Percentiles rank a stretch among this genome's conserved stretches.
These are phyloP conservation scores for Anarrhichthys ocellatus DNA, from an alignment of 2,113 vertebrate genomes.

Conservation along the genomic window DNA sequence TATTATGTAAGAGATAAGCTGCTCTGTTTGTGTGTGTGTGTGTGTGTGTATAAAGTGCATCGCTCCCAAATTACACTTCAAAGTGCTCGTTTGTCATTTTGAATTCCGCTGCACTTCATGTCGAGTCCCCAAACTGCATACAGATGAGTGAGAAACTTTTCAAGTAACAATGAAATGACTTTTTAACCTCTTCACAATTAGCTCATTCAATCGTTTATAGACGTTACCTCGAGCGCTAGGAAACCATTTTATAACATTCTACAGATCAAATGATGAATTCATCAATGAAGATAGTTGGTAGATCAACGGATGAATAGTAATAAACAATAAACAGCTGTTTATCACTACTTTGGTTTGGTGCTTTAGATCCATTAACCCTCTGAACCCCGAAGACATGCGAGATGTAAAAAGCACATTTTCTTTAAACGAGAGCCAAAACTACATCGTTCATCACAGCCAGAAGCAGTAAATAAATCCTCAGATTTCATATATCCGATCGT, in stretches of 20 bases:
- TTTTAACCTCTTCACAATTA: not conserved
- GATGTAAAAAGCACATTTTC: too few species aligned
- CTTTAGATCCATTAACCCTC: not conserved
- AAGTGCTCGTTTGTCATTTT: constrained; percentile 33
- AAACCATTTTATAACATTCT: not conserved
- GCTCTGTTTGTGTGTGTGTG: constrained; percentile 13
- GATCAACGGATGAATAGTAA: not conserved
- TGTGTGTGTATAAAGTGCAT: not conserved
- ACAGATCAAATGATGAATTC: not conserved
- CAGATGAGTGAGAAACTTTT: not conserved
- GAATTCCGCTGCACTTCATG: not conserved
- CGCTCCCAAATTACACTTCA: constrained; percentile 34
- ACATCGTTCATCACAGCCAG: too few species aligned
- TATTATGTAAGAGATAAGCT: constrained; percentile 62
- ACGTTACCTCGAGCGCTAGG: not conserved
- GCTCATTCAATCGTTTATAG: not conserved
- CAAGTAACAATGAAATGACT: not conserved
- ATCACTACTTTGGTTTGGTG: not conserved
- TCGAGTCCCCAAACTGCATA: not conserved
- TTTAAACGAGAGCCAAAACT: too few species aligned
- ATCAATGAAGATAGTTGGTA: not conserved
- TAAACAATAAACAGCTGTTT: too few species aligned
- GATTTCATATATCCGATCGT: too few species aligned
- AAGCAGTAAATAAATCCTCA: too few species aligned
- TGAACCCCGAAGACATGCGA: too few species aligned